phyloP scores from a whole-genome alignment of 2,113 vertebrate genomes.

The Motacilla tschutschensis region DNA sequence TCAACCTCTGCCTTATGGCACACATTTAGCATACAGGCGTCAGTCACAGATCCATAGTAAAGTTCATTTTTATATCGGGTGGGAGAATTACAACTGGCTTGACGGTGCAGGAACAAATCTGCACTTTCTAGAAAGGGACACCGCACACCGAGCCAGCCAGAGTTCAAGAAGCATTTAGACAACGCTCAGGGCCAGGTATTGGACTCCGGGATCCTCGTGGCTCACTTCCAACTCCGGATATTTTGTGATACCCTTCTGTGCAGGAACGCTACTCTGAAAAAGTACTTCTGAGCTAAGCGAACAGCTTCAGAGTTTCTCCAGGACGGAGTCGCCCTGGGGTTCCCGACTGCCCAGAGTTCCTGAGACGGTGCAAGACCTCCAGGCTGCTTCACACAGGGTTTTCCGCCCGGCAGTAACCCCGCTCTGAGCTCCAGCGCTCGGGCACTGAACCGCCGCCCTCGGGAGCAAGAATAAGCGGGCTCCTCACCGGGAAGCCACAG shows the following conservation, averaged over 20 bases:
- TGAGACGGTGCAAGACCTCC: not conserved
- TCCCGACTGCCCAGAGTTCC: not conserved
- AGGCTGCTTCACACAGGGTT: not conserved
- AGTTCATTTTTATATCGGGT: not conserved
- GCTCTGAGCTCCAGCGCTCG: not conserved
- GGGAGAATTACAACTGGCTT: not conserved
- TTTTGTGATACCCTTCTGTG: not conserved
- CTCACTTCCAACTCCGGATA: not conserved
- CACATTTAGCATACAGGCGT: fast-evolving
- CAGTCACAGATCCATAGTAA: not conserved
- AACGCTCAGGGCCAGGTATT: not conserved
- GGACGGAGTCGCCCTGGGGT: not conserved
- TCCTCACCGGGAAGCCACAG: not conserved
- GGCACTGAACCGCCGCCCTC: not conserved
- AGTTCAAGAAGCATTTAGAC: not conserved
- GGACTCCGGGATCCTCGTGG: not conserved
- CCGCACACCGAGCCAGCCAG: not conserved
- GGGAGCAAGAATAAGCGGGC: not conserved
- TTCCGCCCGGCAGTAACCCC: no score
- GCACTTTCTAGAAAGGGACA: not conserved
- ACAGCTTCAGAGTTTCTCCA: not conserved
- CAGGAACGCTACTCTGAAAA: not conserved
- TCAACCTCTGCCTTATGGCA: not conserved
- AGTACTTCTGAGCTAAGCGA: not conserved
- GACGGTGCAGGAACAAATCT: not conserved